Conservation (phyloP, 2,888 invertebrate species). For the Bombylius major region DNA sequence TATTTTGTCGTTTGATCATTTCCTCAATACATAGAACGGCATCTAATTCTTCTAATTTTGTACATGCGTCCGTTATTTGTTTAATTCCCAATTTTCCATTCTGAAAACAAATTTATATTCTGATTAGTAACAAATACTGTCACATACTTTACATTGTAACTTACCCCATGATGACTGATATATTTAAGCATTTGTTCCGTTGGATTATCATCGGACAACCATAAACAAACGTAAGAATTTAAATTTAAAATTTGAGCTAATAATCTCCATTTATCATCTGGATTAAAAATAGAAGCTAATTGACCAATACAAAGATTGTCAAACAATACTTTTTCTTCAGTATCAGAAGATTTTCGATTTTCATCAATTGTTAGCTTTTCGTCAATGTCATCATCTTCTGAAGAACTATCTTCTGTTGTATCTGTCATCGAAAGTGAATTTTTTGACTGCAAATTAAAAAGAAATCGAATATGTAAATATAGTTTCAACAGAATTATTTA, state of each 20-base stretch:
- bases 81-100: not conserved
- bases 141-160: not conserved
- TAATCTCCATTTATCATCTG: conserved; percentile 44
- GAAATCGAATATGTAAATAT: too few species aligned
- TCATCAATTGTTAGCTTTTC: conserved; percentile 14
- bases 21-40: not conserved
- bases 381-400: conserved; percentile 15
- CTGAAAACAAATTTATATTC: not conserved
- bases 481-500: too few species aligned
- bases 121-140: not conserved
- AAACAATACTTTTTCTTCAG: conserved; percentile 17
- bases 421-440: not conserved
- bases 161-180: conserved; percentile 18
- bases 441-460: too few species aligned
- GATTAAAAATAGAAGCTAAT: conserved; percentile 42
- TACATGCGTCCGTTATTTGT: not conserved
- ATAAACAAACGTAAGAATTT: conserved; percentile 39
- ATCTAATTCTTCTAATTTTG: not conserved
- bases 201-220: conserved; percentile 39
- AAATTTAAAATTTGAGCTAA: conserved; percentile 43
- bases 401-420: conserved; percentile 5
- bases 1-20: not conserved
- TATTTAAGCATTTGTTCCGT: conserved; percentile 44
- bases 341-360: conserved; percentile 13
- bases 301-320: conserved; percentile 33